Evolutionary conservation across 2,113 vertebrate species (phyloP).

Genomic region (Clarias batrachus): DNA sequence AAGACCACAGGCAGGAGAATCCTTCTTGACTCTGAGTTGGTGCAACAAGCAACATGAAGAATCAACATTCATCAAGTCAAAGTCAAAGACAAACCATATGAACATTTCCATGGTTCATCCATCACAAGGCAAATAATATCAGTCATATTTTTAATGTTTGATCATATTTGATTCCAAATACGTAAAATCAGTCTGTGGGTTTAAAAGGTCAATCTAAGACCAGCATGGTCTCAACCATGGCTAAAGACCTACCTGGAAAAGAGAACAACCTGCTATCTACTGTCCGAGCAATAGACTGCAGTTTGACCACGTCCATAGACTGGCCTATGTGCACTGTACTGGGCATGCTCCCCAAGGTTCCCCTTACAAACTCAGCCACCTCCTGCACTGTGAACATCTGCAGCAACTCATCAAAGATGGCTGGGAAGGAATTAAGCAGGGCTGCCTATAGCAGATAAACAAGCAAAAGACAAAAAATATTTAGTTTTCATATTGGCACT

Average conservation of each 20-base stretch:
- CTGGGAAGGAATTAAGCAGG: conserved; percentile 91
- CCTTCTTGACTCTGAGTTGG: conserved; percentile 85
- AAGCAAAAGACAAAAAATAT: neutral
- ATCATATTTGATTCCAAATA: neutral
- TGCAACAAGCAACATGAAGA: neutral
- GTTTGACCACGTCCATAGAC: conserved; percentile 94
- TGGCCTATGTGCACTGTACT: conserved; percentile 93
- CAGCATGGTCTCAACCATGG: neutral
- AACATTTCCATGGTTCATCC: neutral
- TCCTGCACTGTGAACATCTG: conserved; percentile 98
- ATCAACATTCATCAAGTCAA: neutral
- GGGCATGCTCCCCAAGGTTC: conserved; percentile 93
- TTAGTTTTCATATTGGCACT: neutral
- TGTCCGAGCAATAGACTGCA: conserved; percentile 92
- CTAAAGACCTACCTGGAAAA: conserved; percentile 79
- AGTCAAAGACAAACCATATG: neutral
- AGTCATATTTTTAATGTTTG: neutral
- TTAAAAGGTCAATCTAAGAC: neutral
- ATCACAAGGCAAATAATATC: neutral
- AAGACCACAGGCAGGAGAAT: conserved; percentile 94
- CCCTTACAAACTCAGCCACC: conserved; percentile 92
- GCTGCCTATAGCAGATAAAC: conserved; percentile 77
- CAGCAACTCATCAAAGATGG: conserved; percentile 95
- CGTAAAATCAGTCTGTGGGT: neutral
- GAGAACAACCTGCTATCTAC: conserved; percentile 96